Evolutionary conservation across 2,797 vertebrate species (phyloP), one percentile per base, ranked within the genome.

Genomic region (Chaetophractus vellerosus): DNA sequence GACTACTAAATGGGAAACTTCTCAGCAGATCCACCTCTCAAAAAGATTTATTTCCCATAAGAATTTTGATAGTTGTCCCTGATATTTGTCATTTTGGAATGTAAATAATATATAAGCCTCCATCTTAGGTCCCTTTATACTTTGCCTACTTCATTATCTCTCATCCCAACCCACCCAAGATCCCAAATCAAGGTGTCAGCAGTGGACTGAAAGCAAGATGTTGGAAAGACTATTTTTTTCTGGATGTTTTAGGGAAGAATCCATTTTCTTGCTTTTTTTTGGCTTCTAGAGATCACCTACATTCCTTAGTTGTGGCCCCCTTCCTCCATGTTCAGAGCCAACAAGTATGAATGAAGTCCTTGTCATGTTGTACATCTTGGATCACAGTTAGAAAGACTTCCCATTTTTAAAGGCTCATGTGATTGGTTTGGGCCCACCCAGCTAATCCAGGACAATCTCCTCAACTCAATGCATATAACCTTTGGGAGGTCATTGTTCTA

Each of bases 101-200:
- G 12, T 59, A 61, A 88, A 5, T 63, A 80, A 90, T 26, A 80
- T 1, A 63, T 33, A 92, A 80, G 9, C 4, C 45, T 72, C 31
- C 74, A 33, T 38, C 41, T 66, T 57, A 55, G 52, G 36, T 90
- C 52, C 55, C 72, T 94, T 83, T 66, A 72, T 82, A 41, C 19
- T 90, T 55, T 91, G 87, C 64, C 55, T 83, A 74, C 59, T 78
- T 92, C 59, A 71, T 45, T 83, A 2, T 38, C 38, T 79, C 59
- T 95, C 33, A 90, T 93, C 24, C 24, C 36, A 88, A 50, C 5
- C 4, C 6, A 87, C 4, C 36, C 11, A 52, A 23, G 0, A 38
- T 24, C 5, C 8, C 52, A 86, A 71, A 57, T 33, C 26, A 69
- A 48, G 48, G 5, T 71, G 18, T 75, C 21, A 9, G 12, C n/a